Evolutionary conservation across 2,888 invertebrate genomes (phyloP), one percentile per base, ranked within the genome.

Genomic region (Choristoneura rosaceana): DNA sequence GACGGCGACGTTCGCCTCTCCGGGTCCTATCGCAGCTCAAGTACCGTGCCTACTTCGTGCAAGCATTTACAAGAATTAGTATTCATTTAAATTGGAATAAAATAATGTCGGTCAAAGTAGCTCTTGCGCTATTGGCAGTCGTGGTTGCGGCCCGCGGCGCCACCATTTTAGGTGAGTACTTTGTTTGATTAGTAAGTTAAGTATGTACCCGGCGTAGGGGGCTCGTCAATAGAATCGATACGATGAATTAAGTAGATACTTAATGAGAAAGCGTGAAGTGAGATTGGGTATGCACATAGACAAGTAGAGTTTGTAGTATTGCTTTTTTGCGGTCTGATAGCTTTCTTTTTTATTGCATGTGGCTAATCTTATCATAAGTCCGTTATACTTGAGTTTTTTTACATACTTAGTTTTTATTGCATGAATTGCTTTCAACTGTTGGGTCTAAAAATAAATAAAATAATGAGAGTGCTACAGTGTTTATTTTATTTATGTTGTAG

Each of bases 91-190:
- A 60, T 69, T 66, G 63, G 66, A 69, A 70, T 59, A 45, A 52
- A 15, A 7, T 55, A 83, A 80, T 94, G 94, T 85, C 90, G 83
- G 84, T 85, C 78, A 94, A 91, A 84, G 80, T 91, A 75, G 81
- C 90, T 77, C 82, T 94, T 81, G 84, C 89, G 76, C 81, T 91
- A 59, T 74, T 89, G 70, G 84, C 84, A 64, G 80, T 87, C 66
- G 68, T 90, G 8, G 86, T 88, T 25, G 80, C 86, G 55, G 87
- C 81, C 52, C 84, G 90, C 76, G 84, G 88, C 79, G 90, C 89
- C 66, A 93, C 86, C 80, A 89, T 94, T 87, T 90, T 94, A 82
- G 94, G 94, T 94, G 78, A 94, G 94, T 93, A 81, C 82, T 78
- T 81, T 74, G 74, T 78, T 75, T 77, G 77, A 78, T 74, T 78